A percentile compares a stretch with the other conserved stretches of the same genome.
These are phyloP conservation scores for Mormyrops attenuatus DNA, from an alignment of 2,797 vertebrate genomes.

Conservation along the genomic window DNA sequence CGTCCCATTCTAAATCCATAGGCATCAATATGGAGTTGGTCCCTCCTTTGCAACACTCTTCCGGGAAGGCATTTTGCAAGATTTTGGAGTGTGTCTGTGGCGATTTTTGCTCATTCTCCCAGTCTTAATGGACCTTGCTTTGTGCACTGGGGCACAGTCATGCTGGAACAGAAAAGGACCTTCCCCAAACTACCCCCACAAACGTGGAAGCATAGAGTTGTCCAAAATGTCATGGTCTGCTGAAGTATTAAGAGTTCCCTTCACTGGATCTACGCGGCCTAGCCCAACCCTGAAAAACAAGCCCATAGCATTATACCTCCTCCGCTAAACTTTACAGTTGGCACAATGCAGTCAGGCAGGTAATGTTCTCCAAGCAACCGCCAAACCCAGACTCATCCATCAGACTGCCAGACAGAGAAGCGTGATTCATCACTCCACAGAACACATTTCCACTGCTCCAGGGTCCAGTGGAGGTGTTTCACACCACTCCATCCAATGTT, in stretches of 20 bases:
- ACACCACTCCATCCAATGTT: background rate
- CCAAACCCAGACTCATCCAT: background rate
- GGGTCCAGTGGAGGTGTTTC: background rate
- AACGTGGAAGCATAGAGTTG: background rate
- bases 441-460: background rate
- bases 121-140: background rate
- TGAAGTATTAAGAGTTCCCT: background rate
- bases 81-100: background rate
- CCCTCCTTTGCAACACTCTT: background rate
- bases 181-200: background rate
- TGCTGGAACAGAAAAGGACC: background rate
- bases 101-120: background rate
- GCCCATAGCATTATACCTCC: background rate
- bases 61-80: background rate
- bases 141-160: background rate
- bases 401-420: background rate
- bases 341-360: background rate
- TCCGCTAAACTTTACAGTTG: background rate
- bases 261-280: background rate
- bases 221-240: background rate
- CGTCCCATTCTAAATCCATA: background rate
- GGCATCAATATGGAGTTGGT: background rate
- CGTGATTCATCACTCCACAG: background rate
- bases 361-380: background rate
- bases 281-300: background rate